Evolutionary conservation across 2,888 invertebrate genomes (phyloP).

Genomic region (Pantelozetes paolii): DNA sequence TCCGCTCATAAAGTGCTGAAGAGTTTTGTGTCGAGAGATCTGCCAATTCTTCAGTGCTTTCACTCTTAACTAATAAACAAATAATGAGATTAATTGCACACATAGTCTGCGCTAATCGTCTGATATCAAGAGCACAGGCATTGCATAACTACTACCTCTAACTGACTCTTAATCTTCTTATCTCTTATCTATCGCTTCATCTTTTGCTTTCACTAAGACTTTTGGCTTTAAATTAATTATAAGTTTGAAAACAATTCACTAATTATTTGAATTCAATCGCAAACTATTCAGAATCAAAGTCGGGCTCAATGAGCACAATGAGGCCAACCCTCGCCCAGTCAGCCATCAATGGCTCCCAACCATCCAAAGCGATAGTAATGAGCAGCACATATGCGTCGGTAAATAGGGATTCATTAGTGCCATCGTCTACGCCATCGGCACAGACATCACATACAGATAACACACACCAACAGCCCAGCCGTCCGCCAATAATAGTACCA

Average conservation of each 20-base stretch:
- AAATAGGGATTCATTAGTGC: background rate
- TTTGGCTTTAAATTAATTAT: no score
- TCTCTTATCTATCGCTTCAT: no score
- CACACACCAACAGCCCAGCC: conserved; percentile 3
- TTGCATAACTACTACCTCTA: no score
- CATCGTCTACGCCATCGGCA: background rate
- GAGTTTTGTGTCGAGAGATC: no score
- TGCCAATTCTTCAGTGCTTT: no score
- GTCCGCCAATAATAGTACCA: conserved; percentile 28
- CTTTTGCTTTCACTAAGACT: no score
- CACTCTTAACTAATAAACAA: background rate
- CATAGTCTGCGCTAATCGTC: background rate
- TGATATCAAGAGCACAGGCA: background rate
- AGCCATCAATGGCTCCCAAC: background rate
- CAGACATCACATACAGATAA: background rate
- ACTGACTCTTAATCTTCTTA: no score
- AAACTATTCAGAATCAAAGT: conserved; percentile 13
- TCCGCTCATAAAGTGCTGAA: no score
- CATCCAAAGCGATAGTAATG: background rate
- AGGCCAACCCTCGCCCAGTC: background rate
- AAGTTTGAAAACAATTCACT: background rate
- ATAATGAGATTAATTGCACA: background rate
- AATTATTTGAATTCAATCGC: background rate
- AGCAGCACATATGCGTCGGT: no score
- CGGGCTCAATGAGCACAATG: conserved; percentile 1